Percentiles rank a stretch among this genome's conserved stretches.
phyloP scores from a whole-genome alignment of 2,888 invertebrate species.

The Lymantria dispar region DNA sequence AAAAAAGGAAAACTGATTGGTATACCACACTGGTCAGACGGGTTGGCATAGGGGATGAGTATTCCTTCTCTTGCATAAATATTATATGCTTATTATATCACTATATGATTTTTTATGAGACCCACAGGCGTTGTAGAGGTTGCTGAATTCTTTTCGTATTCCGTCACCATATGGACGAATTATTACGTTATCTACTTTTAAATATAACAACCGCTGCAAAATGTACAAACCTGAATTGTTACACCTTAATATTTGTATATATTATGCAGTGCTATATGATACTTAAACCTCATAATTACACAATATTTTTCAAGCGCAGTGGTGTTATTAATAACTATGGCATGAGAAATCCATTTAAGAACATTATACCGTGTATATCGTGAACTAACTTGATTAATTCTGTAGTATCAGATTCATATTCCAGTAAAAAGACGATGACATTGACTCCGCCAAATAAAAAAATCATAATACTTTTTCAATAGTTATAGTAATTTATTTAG shows the following conservation, averaged over 20 bases:
- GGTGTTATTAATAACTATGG: background rate
- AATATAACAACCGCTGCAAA: background rate
- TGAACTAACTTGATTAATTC: background rate
- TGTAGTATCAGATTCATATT: background rate
- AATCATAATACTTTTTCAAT: background rate
- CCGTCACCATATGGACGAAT: too few relatives aligned
- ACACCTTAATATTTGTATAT: background rate
- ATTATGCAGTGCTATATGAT: background rate
- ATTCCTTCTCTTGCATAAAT: too few relatives aligned
- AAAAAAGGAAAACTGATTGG: too few relatives aligned
- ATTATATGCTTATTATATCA: too few relatives aligned
- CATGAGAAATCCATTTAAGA: background rate
- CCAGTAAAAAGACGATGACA: background rate
- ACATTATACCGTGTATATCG: background rate
- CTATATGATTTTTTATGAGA: too few relatives aligned
- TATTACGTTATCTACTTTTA: too few relatives aligned
- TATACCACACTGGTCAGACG: too few relatives aligned
- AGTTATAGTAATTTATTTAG: background rate
- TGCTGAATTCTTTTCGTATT: too few relatives aligned
- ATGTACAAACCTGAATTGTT: background rate
- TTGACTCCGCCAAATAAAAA: background rate
- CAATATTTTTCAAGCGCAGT: background rate
- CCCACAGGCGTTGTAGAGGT: too few relatives aligned
- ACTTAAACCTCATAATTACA: background rate
- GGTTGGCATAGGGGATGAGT: too few relatives aligned